Conservation (phyloP, 2,113 vertebrate species). For the Rhodinocichla rosea region DNA sequence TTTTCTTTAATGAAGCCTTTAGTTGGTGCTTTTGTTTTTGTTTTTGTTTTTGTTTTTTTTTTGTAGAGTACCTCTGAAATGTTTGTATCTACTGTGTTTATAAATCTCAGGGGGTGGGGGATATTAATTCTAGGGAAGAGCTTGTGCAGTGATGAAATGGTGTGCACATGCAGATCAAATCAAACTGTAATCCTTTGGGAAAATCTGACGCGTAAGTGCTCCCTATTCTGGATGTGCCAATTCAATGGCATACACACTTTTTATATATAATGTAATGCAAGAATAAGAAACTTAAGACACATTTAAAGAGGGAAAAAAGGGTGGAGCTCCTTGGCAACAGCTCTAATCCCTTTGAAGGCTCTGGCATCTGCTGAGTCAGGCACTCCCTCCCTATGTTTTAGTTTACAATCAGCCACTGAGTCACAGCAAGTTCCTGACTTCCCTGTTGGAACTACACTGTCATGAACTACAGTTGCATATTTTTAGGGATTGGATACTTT, state of each 20-base stretch:
- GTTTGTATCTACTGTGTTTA: background rate
- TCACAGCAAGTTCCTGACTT: constrained; percentile 27
- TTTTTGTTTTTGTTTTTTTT: background rate
- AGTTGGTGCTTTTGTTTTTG: background rate
- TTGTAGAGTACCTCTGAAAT: background rate
- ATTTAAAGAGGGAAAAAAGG: background rate
- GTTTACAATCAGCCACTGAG: constrained; percentile 19
- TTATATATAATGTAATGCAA: background rate
- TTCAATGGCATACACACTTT: background rate
- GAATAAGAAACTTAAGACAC: constrained; percentile 20
- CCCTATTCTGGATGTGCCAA: background rate
- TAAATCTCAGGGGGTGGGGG: background rate
- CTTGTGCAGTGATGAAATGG: constrained; percentile 1
- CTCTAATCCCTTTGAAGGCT: constrained; percentile 56
- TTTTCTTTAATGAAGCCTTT: background rate
- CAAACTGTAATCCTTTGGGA: background rate
- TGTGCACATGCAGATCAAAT: background rate
- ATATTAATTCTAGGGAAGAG: background rate
- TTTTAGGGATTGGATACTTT: background rate
- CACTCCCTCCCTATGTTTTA: background rate
- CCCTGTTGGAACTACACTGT: background rate
- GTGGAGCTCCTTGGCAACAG: constrained; percentile 39
- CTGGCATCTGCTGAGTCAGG: constrained; percentile 58
- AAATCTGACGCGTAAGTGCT: background rate
- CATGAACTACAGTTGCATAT: background rate